Evolutionary conservation across 1,140 invertebrate genomes (phyloP).

Genomic region (Tetraneura akinire): DNA sequence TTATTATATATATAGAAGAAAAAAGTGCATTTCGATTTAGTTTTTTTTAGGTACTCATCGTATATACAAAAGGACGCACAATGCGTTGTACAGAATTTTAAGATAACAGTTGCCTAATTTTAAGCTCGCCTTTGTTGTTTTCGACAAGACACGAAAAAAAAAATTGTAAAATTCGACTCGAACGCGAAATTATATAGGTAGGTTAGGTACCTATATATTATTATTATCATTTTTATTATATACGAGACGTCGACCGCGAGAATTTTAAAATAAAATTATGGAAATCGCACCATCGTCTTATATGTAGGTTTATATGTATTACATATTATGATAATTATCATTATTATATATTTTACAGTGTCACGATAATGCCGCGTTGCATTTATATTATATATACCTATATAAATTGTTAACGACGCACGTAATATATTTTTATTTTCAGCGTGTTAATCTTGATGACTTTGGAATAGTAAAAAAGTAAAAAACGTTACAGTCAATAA

Average conservation of each 20-base stretch:
- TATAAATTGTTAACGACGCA: not conserved
- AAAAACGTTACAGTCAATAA: not conserved
- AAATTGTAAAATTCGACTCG: not conserved
- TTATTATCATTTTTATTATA: too few relatives aligned
- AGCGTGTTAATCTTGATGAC: not conserved
- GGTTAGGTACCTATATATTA: too few relatives aligned
- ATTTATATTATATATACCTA: not conserved
- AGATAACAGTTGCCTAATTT: too few relatives aligned
- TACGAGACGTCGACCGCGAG: not conserved
- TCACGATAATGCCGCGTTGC: not conserved
- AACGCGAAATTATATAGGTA: not conserved
- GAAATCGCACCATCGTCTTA: not conserved
- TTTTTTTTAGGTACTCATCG: too few relatives aligned
- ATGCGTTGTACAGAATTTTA: not conserved
- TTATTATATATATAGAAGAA: not conserved
- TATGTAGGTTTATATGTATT: too few relatives aligned
- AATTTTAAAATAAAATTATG: not conserved
- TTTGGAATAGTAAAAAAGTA: not conserved
- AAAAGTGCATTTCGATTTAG: slow-evolving; percentile 27
- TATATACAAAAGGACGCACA: not conserved
- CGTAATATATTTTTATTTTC: too few relatives aligned
- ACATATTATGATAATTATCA: slow-evolving; percentile 13
- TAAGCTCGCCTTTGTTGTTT: not conserved
- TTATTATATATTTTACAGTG: not conserved
- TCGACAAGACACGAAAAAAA: not conserved